Percentiles rank a stretch among this genome's conserved stretches.
Evolutionary conservation across 2,888 invertebrate species (phyloP).

Genomic region (Gastracanthus pulcherrimus): DNA sequence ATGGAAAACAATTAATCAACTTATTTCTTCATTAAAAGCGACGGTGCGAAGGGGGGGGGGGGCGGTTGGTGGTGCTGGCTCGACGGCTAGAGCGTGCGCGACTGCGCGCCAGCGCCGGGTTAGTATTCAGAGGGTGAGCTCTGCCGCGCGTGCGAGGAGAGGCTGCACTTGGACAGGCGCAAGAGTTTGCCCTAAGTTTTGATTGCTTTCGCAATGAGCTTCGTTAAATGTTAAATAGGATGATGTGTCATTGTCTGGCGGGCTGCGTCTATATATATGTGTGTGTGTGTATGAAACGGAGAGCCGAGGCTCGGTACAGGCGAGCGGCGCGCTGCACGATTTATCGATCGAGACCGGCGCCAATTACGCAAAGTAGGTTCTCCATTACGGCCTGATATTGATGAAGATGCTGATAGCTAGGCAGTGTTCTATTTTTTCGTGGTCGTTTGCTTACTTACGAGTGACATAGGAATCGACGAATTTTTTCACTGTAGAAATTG

Average conservation of each 20-base stretch:
- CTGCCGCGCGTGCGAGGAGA: slow-evolving; percentile 30
- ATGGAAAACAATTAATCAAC: slow-evolving; percentile 66
- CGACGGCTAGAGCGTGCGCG: neutral
- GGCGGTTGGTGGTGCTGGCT: neutral
- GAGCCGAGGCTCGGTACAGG: no score
- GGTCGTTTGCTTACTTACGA: no score
- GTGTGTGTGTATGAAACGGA: no score
- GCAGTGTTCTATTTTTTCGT: no score
- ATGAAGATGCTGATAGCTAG: neutral
- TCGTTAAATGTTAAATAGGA: slow-evolving; percentile 75
- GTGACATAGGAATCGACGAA: no score
- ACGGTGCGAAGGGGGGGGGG: neutral
- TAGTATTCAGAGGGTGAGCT: slow-evolving; percentile 70
- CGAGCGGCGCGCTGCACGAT: neutral
- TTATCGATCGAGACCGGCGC: slow-evolving; percentile 11
- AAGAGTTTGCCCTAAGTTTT: slow-evolving; percentile 72
- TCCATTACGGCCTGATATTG: neutral
- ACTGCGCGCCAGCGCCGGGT: slow-evolving; percentile 59
- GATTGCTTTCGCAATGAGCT: slow-evolving; percentile 76
- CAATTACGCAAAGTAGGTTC: slow-evolving; percentile 42
- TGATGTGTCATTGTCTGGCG: slow-evolving; percentile 70
- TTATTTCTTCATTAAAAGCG: slow-evolving; percentile 62
- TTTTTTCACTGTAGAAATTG: no score
- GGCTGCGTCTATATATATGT: slow-evolving; percentile 17
- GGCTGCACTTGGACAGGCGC: slow-evolving; percentile 67